These are phyloP conservation scores for Pecten maximus DNA, from an alignment of 2,888 invertebrate species.

Conservation along the genomic window DNA sequence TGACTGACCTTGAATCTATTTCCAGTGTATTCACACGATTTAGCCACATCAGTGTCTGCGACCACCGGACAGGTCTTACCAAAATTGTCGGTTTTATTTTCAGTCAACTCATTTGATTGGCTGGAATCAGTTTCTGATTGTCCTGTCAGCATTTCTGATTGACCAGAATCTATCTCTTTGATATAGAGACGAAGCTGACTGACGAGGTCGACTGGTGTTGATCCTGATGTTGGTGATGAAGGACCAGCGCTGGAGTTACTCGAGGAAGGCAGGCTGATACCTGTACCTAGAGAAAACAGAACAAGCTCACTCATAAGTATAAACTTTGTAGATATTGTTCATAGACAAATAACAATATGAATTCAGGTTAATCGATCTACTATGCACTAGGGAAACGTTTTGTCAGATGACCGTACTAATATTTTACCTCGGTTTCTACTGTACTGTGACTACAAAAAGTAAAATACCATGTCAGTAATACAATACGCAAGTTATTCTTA, in stretches of 20 bases:
- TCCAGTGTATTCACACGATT: background rate
- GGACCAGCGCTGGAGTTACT: conserved; percentile 89
- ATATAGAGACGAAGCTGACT: conserved; percentile 64
- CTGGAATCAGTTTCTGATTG: background rate
- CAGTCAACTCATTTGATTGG: background rate
- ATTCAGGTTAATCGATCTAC: too few relatives aligned
- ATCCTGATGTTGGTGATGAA: conserved; percentile 87
- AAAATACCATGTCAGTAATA: too few relatives aligned
- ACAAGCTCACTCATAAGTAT: background rate
- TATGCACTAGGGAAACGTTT: too few relatives aligned
- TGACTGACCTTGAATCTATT: background rate
- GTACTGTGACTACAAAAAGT: too few relatives aligned
- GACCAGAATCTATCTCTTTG: background rate
- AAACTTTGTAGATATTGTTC: too few relatives aligned
- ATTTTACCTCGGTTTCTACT: too few relatives aligned
- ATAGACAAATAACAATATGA: too few relatives aligned
- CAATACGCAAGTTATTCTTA: too few relatives aligned
- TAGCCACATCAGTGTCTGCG: background rate
- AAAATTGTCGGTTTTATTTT: background rate
- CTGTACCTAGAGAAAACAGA: conserved; percentile 18
- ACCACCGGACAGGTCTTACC: background rate
- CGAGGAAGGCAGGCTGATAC: conserved; percentile 85
- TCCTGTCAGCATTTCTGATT: background rate
- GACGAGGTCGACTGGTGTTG: conserved; percentile 69
- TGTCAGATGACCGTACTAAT: too few relatives aligned